Conservation (phyloP, 2,113 vertebrate genomes). For the Pontoporia blainvillei region DNA sequence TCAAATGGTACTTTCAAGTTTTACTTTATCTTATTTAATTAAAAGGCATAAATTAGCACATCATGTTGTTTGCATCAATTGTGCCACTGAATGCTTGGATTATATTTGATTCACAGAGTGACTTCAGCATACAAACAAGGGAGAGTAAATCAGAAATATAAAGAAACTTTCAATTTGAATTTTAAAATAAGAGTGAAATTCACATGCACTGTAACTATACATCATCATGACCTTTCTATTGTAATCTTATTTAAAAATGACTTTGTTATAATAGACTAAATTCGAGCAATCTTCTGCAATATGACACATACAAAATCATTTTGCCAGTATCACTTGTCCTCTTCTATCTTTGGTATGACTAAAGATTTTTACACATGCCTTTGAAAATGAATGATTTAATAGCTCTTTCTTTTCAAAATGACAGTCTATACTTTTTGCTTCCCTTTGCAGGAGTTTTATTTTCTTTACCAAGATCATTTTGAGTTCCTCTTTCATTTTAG, state of each 20-base stretch:
- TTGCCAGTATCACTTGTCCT: not conserved
- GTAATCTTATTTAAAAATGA: not conserved
- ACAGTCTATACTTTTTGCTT: not conserved
- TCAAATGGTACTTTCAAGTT: not conserved
- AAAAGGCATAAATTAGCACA: conserved; percentile 39
- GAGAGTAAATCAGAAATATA: not conserved
- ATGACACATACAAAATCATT: not conserved
- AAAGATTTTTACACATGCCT: not conserved
- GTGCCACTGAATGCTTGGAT: not conserved
- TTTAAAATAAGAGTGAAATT: not conserved
- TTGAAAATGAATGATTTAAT: not conserved
- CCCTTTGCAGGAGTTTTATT: not conserved
- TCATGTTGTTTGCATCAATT: conserved; percentile 31
- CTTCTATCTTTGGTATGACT: not conserved
- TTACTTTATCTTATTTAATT: conserved; percentile 31
- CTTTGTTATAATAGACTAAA: not conserved
- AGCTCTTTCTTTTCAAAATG: not conserved
- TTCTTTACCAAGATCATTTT: not conserved
- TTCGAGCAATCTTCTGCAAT: not conserved
- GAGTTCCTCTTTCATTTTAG: not conserved
- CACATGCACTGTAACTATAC: not conserved
- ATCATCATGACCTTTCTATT: not conserved
- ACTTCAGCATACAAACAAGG: not conserved
- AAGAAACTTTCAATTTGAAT: not conserved
- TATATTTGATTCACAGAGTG: conserved; percentile 20